phyloP scores from a whole-genome alignment of 1,140 invertebrate species.

The Aphelenchoides avenae region DNA sequence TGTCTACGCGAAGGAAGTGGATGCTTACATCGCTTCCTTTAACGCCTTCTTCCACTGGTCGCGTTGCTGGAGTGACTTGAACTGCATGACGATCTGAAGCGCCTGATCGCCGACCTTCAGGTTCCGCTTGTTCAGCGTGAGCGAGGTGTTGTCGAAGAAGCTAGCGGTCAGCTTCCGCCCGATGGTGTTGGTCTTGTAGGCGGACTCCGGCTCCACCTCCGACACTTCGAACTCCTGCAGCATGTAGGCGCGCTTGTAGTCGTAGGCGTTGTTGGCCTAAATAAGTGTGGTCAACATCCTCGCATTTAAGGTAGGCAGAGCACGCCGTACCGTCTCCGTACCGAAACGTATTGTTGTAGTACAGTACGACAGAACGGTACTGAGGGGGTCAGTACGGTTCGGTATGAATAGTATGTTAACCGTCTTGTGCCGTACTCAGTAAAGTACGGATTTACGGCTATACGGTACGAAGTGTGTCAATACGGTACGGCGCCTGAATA shows the following conservation, averaged over 20 bases:
- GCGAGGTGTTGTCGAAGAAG: constrained; percentile 34
- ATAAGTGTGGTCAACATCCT: too few relatives aligned
- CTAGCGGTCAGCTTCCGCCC: constrained; percentile 32
- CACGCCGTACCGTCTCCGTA: too few relatives aligned
- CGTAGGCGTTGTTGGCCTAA: constrained; percentile 23
- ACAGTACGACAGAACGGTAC: too few relatives aligned
- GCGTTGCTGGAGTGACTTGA: constrained; percentile 28
- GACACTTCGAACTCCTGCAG: constrained; percentile 28
- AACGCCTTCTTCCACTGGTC: constrained; percentile 35
- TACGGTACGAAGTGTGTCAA: too few relatives aligned
- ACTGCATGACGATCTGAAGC: constrained; percentile 31
- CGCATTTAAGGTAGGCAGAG: too few relatives aligned
- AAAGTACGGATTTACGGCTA: too few relatives aligned
- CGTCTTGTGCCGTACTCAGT: too few relatives aligned
- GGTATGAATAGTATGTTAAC: too few relatives aligned
- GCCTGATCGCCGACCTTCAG: neutral
- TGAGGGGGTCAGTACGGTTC: too few relatives aligned
- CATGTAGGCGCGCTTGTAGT: constrained; percentile 6
- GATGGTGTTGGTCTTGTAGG: constrained; percentile 23
- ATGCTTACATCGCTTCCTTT: constrained; percentile 37
- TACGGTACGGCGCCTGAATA: too few relatives aligned
- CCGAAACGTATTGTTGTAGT: too few relatives aligned
- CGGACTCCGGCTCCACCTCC: constrained; percentile 34
- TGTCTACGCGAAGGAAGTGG: too few relatives aligned
- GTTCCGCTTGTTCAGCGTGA: constrained; percentile 8